Conservation (phyloP, 1,140 invertebrate genomes). For the Camponotus floridanus region DNA sequence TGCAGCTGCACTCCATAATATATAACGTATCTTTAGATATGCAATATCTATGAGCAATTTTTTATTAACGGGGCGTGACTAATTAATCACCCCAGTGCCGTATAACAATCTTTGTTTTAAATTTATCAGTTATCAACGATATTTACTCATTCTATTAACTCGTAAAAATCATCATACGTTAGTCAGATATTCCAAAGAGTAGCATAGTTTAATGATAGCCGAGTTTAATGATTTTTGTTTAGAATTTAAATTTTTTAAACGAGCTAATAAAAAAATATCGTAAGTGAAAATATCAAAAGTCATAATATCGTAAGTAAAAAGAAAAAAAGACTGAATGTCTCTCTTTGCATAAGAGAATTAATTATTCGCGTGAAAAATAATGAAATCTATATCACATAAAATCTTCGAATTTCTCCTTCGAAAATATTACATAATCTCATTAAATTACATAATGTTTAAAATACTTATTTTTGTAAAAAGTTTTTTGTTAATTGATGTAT, state of each 20-base stretch:
- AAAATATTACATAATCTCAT: neutral
- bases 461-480: neutral
- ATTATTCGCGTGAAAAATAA: neutral
- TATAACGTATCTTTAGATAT: constrained; percentile 7
- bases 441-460: neutral
- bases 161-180: neutral
- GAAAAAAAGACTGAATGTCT: neutral
- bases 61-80: constrained; percentile 9
- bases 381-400: too few species aligned
- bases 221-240: neutral
- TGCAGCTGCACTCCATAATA: constrained; percentile 15
- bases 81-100: neutral
- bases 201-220: too few species aligned
- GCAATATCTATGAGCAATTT: constrained; percentile 11
- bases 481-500: neutral
- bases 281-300: neutral
- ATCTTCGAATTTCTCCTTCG: neutral
- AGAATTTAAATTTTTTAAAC: neutral
- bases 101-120: constrained; percentile 28
- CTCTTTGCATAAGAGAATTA: constrained; percentile 1
- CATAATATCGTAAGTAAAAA: too few species aligned
- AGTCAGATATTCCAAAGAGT: neutral
- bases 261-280: neutral
- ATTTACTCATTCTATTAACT: constrained; percentile 14
- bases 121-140: neutral